Base-by-base conservation (phyloP, 2,888 invertebrate species). In the Napeogenes sylphis region DNA sequence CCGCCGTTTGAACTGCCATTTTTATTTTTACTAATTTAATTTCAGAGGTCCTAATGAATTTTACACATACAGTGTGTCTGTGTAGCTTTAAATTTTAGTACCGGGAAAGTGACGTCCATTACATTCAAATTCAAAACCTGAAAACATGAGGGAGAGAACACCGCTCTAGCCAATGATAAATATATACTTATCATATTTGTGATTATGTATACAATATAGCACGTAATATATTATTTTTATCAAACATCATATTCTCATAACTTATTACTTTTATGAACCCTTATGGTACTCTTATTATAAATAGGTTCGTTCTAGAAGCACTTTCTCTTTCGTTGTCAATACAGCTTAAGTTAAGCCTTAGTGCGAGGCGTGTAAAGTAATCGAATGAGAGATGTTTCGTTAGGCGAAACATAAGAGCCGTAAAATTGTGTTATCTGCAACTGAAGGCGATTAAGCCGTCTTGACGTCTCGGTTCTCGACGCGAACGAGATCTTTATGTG, bases 361-460 rank as follows among this genome's bases (percentile, higher is more conserved):
- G 65, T 61, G 63, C 51, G 62, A 59, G 56, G 55, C 62, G 66
- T 56, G 64, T 64, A 59, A 68, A 58, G 66, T 69, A 69, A 69
- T 69, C 69, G 69, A 67, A 69, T 69, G 65, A 69, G 64, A 67
- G 63, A 65, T 66, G 66, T 68, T 68, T 66, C 68, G 62, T 69
- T 65, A 69, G 64, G 61, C 67, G 67, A 67, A 66, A 68, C 66
- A 69, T 66, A 67, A 68, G 66, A 70, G 69, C 65, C 61, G 69
- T 69, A 67, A 70, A 69, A 69, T 70, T 70, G 70, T 67, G 69
- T 70, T 70, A 70, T 70, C 67, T 63, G 66, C 65, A 67, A 67
- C 66, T 70, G 65, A 69, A 70, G 66, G 66, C 67, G 67, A 70
- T 67, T 69, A 70, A 66, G 65, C 64, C 65, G 61, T 62, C 65